phyloP scores from a whole-genome alignment of 2,113 vertebrate species.

The Castor canadensis region DNA sequence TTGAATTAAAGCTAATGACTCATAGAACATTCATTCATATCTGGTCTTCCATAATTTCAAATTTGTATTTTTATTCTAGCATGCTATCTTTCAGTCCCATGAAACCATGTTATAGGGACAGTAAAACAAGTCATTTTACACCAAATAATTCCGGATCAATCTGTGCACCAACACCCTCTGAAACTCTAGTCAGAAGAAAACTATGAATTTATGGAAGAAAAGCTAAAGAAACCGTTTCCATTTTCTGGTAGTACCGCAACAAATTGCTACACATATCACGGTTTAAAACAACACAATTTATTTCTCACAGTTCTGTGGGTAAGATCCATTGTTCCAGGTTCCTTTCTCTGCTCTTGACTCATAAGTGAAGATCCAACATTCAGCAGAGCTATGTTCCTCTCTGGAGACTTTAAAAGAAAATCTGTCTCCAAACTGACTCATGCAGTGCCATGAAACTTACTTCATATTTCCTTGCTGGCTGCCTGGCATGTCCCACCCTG shows the following conservation, averaged over 20 bases:
- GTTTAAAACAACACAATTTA: not conserved
- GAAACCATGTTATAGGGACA: not conserved
- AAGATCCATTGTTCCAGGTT: not conserved
- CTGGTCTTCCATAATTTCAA: not conserved
- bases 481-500: fast-evolving
- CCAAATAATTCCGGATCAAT: not conserved
- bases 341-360: not conserved
- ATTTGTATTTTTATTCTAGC: not conserved
- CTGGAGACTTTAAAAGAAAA: not conserved
- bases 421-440: not conserved
- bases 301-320: not conserved
- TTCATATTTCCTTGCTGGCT: not conserved
- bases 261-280: not conserved
- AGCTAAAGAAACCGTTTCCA: not conserved
- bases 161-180: not conserved
- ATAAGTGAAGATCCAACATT: not conserved
- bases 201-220: not conserved
- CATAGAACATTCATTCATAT: not conserved
- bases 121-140: not conserved
- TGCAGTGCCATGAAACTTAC: not conserved
- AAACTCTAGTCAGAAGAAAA: not conserved
- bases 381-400: not conserved
- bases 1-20: not conserved
- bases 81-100: not conserved
- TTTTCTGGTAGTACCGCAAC: not conserved